Conservation (phyloP, 1,140 invertebrate species). For the Paraescarpia echinospica region DNA sequence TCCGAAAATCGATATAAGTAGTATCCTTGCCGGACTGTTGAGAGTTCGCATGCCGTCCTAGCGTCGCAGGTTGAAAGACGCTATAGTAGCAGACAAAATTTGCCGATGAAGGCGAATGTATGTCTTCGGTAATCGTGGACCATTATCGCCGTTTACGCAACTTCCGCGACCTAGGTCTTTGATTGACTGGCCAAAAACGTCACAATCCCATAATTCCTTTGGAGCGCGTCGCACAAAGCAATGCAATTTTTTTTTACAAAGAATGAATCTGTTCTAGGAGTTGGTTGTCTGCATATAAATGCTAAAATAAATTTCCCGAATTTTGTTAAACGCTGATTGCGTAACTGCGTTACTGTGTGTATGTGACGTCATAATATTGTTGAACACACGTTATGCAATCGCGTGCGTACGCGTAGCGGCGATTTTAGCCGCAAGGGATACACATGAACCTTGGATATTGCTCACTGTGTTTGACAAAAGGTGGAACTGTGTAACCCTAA, state of each 20-base stretch:
- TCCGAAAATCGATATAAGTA: not conserved
- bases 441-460: too few species aligned
- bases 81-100: not conserved
- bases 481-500: too few species aligned
- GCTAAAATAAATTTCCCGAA: not conserved
- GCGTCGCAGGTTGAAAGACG: not conserved
- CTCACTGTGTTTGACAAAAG: too few species aligned
- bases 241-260: not conserved
- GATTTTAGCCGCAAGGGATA: too few species aligned
- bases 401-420: not conserved
- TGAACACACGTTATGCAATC: not conserved
- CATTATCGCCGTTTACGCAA: not conserved
- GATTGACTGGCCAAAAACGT: not conserved
- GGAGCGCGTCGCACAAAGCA: not conserved
- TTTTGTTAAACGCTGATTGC: not conserved
- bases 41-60: not conserved
- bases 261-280: not conserved
- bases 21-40: not conserved
- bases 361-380: not conserved
- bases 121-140: not conserved
- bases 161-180: not conserved
- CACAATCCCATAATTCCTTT: not conserved
- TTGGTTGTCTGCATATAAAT: not conserved
- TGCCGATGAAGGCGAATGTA: not conserved
- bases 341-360: not conserved